Base-by-base conservation (phyloP, 2,888 invertebrate species). In the Odontocolon sp. region DNA sequence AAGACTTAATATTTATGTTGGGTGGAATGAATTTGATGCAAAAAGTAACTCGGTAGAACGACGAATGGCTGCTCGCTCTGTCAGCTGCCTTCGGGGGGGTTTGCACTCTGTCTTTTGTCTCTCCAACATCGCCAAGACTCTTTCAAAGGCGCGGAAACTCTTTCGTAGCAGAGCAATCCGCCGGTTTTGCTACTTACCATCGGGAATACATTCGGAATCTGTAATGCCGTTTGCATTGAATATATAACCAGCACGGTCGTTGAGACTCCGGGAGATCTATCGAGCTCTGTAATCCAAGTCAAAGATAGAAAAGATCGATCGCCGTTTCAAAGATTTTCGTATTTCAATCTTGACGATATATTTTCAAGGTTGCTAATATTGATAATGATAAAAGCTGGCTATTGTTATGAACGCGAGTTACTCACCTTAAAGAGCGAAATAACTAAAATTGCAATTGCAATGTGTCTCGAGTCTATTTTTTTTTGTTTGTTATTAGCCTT, bases 1-100 rank as follows among this genome's bases (percentile, higher is more conserved):
- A 52, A n/a, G n/a, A n/a, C n/a, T 50, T 56, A 57, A 68, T 68
- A 33, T 56, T 28, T 66, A 52, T 36, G 45, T 56, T 36, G 38
- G n/a, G 28, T 33, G 47, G 67, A 76, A 67, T 71, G 71, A 76
- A 76, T 76, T 76, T 71, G 54, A 76, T 76, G 76, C 56, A 76
- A 76, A 67, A 61, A 70, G 76, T 47, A 71, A 70, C 50, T 61
- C 47, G 47, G 45, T 28, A 54, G 42, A 76, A 38, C 38, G 71
- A 71, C 67, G 54, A 28, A 52, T 23, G 66, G 71, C 71, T 50
- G 76, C 36, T 33, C 40, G 57, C 52, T 70, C 31, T 56, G 64
- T 38, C 56, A 36, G 21, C 40, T 47, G 76, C 61, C 70, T 52
- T 47, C 45, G 26, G 76, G 76, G 59, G 14, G n/a, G 56, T 47